A percentile compares a stretch with the other conserved stretches of the same genome.
Conservation (phyloP, 1,140 invertebrate genomes). For the Pararge aegeria region DNA sequence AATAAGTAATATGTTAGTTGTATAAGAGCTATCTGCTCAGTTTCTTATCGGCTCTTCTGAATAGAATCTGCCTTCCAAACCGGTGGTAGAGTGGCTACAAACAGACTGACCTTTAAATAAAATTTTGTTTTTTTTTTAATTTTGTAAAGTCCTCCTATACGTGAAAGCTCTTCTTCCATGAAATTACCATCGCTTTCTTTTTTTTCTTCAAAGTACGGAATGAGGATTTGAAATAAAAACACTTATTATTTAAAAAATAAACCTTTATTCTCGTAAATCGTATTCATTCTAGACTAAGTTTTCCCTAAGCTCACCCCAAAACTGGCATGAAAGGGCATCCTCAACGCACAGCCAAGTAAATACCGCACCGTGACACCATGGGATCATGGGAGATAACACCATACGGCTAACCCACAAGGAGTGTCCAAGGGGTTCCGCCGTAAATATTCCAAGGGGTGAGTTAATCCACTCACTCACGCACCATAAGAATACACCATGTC, state of each 20-base stretch:
- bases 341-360: slow-evolving; percentile 26
- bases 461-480: slow-evolving; percentile 13
- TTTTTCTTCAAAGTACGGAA: too few relatives aligned
- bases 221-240: background rate
- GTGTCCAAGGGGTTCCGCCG: slow-evolving; percentile 43
- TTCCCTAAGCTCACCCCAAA: slow-evolving; percentile 27
- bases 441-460: slow-evolving; percentile 21
- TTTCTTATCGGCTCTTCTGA: too few relatives aligned
- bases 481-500: slow-evolving; percentile 28
- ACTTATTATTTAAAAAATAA: slow-evolving; percentile 4
- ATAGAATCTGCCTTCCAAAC: too few relatives aligned
- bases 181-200: too few relatives aligned
- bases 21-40: too few relatives aligned
- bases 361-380: slow-evolving; percentile 21
- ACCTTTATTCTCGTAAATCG: slow-evolving; percentile 2
- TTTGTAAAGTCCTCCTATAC: too few relatives aligned
- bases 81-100: too few relatives aligned
- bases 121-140: too few relatives aligned
- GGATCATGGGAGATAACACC: slow-evolving; percentile 23
- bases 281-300: slow-evolving; percentile 24
- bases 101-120: too few relatives aligned
- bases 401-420: slow-evolving; percentile 48
- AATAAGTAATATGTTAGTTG: too few relatives aligned
- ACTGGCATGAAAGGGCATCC: slow-evolving; percentile 20
- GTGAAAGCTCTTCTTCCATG: too few relatives aligned